These are phyloP conservation scores for Sepiola atlantica DNA, from an alignment of 2,888 invertebrate species.

Conservation along the genomic window DNA sequence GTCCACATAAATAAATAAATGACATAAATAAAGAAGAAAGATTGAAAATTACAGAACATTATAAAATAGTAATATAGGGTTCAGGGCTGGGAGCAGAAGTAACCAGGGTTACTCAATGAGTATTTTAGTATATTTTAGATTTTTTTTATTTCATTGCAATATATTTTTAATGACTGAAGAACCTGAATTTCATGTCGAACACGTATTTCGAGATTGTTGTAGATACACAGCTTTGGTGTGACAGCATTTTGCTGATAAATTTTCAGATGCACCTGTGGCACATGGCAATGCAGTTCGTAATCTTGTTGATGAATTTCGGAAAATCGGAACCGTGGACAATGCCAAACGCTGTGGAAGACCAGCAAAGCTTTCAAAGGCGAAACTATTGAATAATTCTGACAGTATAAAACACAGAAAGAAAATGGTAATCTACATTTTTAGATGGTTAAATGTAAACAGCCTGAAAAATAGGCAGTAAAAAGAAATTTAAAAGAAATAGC, in stretches of 20 bases:
- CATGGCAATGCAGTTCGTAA: neutral
- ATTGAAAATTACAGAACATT: no score
- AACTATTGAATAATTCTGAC: conserved; percentile 38
- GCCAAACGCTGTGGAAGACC: conserved; percentile 32
- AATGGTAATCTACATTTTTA: no score
- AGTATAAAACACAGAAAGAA: no score
- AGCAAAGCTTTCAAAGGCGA: no score
- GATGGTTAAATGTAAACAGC: no score
- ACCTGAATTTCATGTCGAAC: neutral
- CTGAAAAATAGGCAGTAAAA: no score
- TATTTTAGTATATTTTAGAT: neutral
- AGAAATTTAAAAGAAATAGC: no score
- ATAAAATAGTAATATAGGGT: no score
- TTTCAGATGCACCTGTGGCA: conserved; percentile 6
- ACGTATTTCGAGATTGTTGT: neutral
- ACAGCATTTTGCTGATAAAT: conserved; percentile 35
- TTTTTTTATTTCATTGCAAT: neutral
- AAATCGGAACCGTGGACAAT: neutral
- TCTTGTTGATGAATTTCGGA: neutral
- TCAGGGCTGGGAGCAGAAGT: no score
- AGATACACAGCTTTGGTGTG: neutral
- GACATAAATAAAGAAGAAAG: no score
- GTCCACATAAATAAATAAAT: no score
- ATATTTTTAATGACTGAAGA: conserved; percentile 7
- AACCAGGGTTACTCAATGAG: no score